These are phyloP conservation scores for Corapipo altera DNA, from an alignment of 2,113 vertebrate genomes.

Conservation along the genomic window DNA sequence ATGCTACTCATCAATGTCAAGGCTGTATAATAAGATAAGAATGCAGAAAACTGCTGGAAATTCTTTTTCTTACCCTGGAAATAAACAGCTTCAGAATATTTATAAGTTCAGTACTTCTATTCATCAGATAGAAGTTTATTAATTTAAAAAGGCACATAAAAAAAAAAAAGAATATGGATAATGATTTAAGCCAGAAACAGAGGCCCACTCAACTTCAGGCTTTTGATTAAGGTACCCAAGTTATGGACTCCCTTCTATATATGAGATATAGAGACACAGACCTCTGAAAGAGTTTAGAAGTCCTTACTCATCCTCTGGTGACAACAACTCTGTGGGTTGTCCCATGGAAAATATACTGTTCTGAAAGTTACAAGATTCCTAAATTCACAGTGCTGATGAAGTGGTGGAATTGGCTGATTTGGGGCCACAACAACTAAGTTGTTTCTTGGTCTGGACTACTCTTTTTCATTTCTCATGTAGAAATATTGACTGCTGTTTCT, in stretches of 20 bases:
- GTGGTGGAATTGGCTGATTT: neutral
- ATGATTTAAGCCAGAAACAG: neutral
- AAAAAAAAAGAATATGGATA: rapidly evolving
- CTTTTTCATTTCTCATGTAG: neutral
- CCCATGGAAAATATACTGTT: neutral
- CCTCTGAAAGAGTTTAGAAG: neutral
- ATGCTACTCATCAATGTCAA: neutral
- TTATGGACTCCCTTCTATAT: neutral
- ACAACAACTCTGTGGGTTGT: neutral
- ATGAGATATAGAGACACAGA: neutral
- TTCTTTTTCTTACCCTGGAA: neutral
- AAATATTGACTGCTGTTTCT: neutral
- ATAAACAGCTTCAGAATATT: neutral
- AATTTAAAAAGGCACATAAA: neutral
- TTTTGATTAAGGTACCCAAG: neutral
- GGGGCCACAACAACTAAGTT: neutral
- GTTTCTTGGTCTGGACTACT: neutral
- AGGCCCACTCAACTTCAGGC: neutral
- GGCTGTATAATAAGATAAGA: neutral
- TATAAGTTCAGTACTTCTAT: neutral
- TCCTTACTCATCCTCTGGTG: neutral
- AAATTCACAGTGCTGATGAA: neutral
- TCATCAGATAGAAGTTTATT: neutral
- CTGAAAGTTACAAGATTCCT: neutral
- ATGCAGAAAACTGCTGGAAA: neutral